Evolutionary conservation across 1,140 invertebrate species (phyloP).

Genomic region (Philotrypesis tridentata): DNA sequence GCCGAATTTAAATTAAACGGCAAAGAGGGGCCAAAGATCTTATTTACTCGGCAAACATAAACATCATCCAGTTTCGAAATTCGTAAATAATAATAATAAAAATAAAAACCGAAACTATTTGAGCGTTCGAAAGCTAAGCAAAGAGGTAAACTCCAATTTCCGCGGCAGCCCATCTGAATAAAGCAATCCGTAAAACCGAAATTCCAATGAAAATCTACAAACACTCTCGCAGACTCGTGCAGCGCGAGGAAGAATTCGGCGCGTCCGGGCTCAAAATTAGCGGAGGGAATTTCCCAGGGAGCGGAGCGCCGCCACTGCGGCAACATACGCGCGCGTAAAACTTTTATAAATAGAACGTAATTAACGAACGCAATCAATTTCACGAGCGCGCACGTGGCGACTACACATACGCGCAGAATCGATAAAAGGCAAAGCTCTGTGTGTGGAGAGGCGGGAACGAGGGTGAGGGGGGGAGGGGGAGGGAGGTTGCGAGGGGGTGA

Average conservation of each 20-base stretch:
- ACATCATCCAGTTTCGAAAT: too few species aligned
- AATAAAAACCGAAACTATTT: too few species aligned
- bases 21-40: slow-evolving; percentile 22
- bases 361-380: slow-evolving; percentile 52
- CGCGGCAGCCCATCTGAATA: neutral
- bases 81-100: too few species aligned
- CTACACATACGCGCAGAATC: slow-evolving; percentile 12
- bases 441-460: too few species aligned
- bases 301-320: neutral
- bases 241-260: neutral
- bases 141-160: neutral
- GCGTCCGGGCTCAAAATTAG: slow-evolving; percentile 27
- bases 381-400: slow-evolving; percentile 13
- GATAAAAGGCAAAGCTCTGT: slow-evolving; percentile 40
- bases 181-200: slow-evolving; percentile 1
- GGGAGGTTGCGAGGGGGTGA: too few species aligned
- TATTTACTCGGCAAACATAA: neutral
- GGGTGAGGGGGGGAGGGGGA: too few species aligned
- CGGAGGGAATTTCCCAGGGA: neutral
- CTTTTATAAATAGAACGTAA: slow-evolving; percentile 53
- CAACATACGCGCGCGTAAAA: slow-evolving; percentile 32
- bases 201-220: neutral
- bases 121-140: neutral
- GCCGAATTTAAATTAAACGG: slow-evolving; percentile 19
- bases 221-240: neutral